Evolutionary conservation across 2,888 invertebrate genomes (phyloP), one percentile per base, ranked within the genome.

Genomic region (Fragum sueziense): DNA sequence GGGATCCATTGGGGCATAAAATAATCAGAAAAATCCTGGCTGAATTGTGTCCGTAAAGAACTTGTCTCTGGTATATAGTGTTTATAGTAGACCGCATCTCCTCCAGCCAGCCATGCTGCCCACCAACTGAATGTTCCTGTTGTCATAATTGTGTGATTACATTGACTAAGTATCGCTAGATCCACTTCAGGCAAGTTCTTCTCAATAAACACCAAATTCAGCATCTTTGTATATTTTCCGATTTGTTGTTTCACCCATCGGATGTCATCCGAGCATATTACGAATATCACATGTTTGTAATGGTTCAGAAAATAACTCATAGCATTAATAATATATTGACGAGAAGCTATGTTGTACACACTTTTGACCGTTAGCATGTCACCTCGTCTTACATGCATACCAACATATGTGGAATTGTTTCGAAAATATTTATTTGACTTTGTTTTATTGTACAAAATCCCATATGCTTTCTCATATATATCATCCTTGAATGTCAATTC

Each of bases 81-180:
- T 74, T 85, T 82, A 33, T 76, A 87, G 71, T 87, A 87, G 6
- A 85, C 76, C 0, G 81, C 80, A 17, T 74, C 82, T 2, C 88
- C 88, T 14, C 79, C 84, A 20, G 81, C 80, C 47, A 88, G 74
- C 80, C 81, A 88, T 0, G 79, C 84, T 11, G 82, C 79, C 88
- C 88, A 88, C 88, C 88, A 89, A 47, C 88, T 79, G 69, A 85
- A 88, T 1, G 88, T 85, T 0, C 89, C 89, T 2, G 88, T 86
- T 1, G 87, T 85, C 52, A 81, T 87, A 9, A 89, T 88, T 11
- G 82, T 81, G 72, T 89, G 89, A 62, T 88, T 82, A 76, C 87
- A 87, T 52, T 79, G 69, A 17, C 86, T 62, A 9, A 89, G 73
- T n/a, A 88, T 27, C 0, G 88, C 86, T 31, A 89, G 34, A 61